Percentiles rank a stretch among this genome's conserved stretches.
Evolutionary conservation across 2,113 vertebrate genomes (phyloP).

Genomic region (Crotalus helleri): DNA sequence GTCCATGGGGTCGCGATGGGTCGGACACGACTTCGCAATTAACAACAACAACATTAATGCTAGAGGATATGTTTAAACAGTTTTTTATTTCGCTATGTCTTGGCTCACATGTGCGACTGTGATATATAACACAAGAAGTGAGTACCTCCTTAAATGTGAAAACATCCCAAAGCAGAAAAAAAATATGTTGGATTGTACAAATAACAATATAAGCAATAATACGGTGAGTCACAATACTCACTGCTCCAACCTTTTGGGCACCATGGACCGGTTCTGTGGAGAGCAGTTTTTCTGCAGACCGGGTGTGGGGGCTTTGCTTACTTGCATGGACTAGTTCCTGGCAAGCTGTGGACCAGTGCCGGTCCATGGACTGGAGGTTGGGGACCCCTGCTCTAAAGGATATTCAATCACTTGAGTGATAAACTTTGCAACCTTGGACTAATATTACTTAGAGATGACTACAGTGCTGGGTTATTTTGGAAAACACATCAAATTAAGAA

Average conservation of each 20-base stretch:
- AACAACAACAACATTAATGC: neutral
- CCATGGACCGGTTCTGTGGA: neutral
- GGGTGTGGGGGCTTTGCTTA: neutral
- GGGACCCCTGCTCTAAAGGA: conserved; percentile 47
- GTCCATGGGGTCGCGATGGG: too few species aligned
- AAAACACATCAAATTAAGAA: conserved; percentile 62
- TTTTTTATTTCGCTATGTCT: neutral
- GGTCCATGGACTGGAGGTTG: too few species aligned
- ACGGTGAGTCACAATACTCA: neutral
- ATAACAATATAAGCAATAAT: neutral
- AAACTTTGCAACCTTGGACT: neutral
- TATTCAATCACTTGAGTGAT: conserved; percentile 46
- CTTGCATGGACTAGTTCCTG: neutral
- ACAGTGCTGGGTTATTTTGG: conserved; percentile 62
- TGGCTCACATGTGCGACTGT: neutral
- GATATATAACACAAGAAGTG: neutral
- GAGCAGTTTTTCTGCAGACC: neutral
- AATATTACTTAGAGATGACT: conserved; percentile 60
- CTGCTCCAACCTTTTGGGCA: neutral
- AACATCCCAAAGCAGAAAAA: neutral
- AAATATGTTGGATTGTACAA: neutral
- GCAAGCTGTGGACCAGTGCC: neutral
- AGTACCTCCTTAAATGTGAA: neutral
- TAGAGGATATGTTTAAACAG: neutral
- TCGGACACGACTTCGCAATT: too few species aligned